These are phyloP conservation scores for Apeltes quadracus DNA, from an alignment of 2,113 vertebrate genomes.

Conservation along the genomic window DNA sequence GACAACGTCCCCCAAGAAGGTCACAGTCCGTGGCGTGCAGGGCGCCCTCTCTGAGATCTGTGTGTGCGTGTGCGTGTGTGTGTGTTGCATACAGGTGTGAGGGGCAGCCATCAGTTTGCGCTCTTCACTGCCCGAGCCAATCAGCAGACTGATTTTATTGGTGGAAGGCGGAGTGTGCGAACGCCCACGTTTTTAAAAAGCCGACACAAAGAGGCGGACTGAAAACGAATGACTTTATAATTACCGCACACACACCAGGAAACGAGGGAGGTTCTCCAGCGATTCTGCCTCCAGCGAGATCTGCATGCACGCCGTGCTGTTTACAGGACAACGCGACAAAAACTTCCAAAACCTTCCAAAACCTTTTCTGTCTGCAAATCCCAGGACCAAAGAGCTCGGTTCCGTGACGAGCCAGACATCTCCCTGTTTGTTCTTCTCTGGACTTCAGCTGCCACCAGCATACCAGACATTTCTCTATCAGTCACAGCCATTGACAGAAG, in stretches of 20 bases:
- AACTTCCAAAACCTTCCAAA: conserved; percentile 2
- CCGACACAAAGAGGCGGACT: background rate
- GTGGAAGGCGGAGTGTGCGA: conserved; percentile 10
- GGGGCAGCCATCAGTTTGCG: conserved; percentile 22
- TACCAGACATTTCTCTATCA: conserved; percentile 64
- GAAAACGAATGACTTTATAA: conserved; percentile 8
- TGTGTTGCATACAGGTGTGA: conserved; percentile 46
- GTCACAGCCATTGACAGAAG: conserved; percentile 52
- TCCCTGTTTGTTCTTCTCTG: conserved; percentile 41
- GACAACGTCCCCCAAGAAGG: conserved; percentile 7
- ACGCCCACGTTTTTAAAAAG: conserved; percentile 14
- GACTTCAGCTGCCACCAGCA: conserved; percentile 71
- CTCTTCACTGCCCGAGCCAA: conserved; percentile 59
- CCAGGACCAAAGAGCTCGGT: conserved; percentile 67
- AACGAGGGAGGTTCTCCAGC: background rate
- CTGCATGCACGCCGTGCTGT: conserved; percentile 64
- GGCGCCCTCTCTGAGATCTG: conserved; percentile 19
- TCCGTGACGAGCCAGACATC: conserved; percentile 46
- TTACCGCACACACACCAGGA: background rate
- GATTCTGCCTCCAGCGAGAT: conserved; percentile 27
- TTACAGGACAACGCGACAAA: conserved; percentile 58
- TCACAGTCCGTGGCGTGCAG: conserved; percentile 8
- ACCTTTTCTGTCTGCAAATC: conserved; percentile 39
- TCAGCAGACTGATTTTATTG: conserved; percentile 17
- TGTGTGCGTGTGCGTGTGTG: conserved; percentile 29